These are phyloP conservation scores for Agrypnia vestita DNA, from an alignment of 1,140 invertebrate species.

Conservation along the genomic window DNA sequence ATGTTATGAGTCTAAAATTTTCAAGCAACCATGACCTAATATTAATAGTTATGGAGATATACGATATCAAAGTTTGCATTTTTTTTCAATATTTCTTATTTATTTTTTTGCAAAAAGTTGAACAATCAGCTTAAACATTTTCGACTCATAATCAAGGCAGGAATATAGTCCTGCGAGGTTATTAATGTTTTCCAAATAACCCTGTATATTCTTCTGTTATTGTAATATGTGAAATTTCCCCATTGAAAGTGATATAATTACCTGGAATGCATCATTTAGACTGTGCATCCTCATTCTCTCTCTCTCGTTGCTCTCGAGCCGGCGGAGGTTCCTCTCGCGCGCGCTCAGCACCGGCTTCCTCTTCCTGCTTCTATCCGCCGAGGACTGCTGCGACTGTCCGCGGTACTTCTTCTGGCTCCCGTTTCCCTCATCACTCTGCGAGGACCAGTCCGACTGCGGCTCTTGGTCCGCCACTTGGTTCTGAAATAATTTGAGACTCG, in stretches of 20 bases:
- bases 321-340: constrained; percentile 84
- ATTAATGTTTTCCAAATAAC: too few relatives aligned
- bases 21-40: too few relatives aligned
- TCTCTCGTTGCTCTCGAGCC: constrained; percentile 90
- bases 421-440: constrained; percentile 48
- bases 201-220: too few relatives aligned
- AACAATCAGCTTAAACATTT: too few relatives aligned
- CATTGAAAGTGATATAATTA: constrained; percentile 61
- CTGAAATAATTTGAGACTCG: constrained; percentile 25
- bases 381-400: constrained; percentile 53
- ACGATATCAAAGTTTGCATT: too few relatives aligned
- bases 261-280: constrained; percentile 90
- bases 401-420: constrained; percentile 39
- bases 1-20: too few relatives aligned
- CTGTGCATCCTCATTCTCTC: constrained; percentile 92
- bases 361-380: constrained; percentile 70
- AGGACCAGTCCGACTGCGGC: constrained; percentile 54
- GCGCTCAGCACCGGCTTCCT: constrained; percentile 83
- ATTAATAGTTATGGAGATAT: too few relatives aligned
- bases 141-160: too few relatives aligned
- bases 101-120: too few relatives aligned
- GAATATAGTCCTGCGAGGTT: too few relatives aligned
- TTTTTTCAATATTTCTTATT: too few relatives aligned
- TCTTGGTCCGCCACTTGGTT: constrained; percentile 25
- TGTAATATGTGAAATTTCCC: too few relatives aligned